These are phyloP conservation scores for Falco peregrinus DNA, from an alignment of 2,797 vertebrate species.

Conservation along the genomic window DNA sequence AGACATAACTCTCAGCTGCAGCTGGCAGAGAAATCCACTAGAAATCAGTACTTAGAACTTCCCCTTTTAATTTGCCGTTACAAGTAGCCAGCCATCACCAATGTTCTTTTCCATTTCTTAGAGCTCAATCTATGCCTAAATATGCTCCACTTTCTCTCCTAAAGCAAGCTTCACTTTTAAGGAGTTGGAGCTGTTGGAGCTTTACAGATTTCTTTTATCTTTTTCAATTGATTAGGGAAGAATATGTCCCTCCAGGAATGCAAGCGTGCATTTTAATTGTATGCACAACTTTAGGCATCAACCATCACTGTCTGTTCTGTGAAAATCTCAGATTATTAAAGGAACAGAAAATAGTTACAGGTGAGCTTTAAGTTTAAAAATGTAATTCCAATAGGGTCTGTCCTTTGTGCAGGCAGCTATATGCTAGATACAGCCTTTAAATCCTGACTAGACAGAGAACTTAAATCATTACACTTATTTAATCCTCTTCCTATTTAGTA, in stretches of 20 bases:
- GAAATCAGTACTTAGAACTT: not conserved
- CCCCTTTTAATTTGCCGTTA: not conserved
- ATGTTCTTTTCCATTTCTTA: not conserved
- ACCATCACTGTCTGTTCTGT: not conserved
- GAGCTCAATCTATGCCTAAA: not conserved
- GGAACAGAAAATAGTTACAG: not conserved
- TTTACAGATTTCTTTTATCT: conserved; percentile 3
- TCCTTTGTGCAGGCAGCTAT: not conserved
- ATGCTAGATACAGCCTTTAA: conserved; percentile 1
- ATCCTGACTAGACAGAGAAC: not conserved
- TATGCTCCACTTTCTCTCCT: not conserved
- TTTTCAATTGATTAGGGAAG: not conserved
- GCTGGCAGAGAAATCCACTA: not conserved
- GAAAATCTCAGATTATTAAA: not conserved
- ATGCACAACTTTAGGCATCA: not conserved
- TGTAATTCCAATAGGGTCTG: not conserved
- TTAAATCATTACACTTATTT: conserved; percentile 30
- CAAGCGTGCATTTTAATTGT: not conserved
- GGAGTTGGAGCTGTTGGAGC: not conserved
- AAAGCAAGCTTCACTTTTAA: not conserved
- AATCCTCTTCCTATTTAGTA: conserved; percentile 12
- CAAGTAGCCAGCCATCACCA: not conserved
- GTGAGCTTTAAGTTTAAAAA: not conserved
- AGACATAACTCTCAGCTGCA: not conserved
- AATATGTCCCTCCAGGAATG: not conserved